Evolutionary conservation across 1,140 invertebrate species (phyloP).

Genomic region (Physella acuta): DNA sequence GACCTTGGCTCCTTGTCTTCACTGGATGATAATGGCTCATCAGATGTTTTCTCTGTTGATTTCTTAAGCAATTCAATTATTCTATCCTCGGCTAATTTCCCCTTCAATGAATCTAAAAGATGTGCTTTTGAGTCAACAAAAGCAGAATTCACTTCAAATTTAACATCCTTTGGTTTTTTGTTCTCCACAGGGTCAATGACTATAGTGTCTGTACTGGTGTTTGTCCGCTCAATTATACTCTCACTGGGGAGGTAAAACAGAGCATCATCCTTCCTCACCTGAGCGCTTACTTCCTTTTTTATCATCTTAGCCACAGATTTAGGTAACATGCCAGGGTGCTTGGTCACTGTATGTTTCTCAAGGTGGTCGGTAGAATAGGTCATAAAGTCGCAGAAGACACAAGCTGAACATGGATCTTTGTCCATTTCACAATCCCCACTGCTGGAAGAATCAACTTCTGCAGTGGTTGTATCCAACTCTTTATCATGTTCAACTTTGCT

Average conservation of each 20-base stretch:
- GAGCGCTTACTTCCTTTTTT: conserved; percentile 11
- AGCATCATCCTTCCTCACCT: conserved; percentile 9
- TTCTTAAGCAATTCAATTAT: neutral
- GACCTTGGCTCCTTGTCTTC: neutral
- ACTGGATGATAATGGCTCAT: neutral
- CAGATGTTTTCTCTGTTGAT: neutral
- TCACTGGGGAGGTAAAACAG: conserved; percentile 11
- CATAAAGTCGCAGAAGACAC: conserved; percentile 22
- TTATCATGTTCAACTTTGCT: conserved; percentile 21
- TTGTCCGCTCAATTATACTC: neutral
- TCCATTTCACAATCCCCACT: conserved; percentile 21
- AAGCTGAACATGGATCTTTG: conserved; percentile 26
- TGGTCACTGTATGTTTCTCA: conserved; percentile 14
- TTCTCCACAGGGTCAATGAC: neutral
- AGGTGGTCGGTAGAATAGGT: conserved; percentile 25
- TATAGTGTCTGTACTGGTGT: neutral
- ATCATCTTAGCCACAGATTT: conserved; percentile 26
- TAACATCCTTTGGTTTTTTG: conserved; percentile 1
- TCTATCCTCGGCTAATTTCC: neutral
- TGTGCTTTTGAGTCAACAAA: neutral
- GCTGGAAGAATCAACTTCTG: conserved; percentile 4
- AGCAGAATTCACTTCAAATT: neutral
- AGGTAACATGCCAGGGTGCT: conserved; percentile 18
- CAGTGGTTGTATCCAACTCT: neutral
- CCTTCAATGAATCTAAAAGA: neutral